Evolutionary conservation across 2,113 vertebrate genomes (phyloP).

Genomic region (Laticauda colubrina): DNA sequence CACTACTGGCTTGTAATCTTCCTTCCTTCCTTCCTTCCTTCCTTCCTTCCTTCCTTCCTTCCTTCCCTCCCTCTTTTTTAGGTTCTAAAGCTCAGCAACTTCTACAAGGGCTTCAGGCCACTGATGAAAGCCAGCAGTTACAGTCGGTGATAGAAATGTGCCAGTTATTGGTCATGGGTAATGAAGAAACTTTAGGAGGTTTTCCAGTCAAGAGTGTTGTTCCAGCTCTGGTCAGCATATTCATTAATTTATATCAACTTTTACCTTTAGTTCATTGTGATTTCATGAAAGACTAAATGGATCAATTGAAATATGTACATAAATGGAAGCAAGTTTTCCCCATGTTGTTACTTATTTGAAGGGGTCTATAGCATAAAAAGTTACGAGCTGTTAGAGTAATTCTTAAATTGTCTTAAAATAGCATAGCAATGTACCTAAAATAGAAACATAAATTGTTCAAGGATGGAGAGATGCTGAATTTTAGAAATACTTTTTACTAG

Average conservation of each 20-base stretch:
- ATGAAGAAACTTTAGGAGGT: slow-evolving; percentile 97
- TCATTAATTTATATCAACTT: not conserved
- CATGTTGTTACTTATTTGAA: not conserved
- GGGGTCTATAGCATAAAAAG: not conserved
- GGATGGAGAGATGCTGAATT: not conserved
- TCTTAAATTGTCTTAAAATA: not conserved
- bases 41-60: no score
- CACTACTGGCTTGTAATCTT: not conserved
- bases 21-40: no score
- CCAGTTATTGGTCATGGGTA: slow-evolving; percentile 97
- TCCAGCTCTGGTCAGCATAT: slow-evolving; percentile 87
- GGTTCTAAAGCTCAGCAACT: slow-evolving; percentile 99
- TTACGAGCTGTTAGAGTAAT: not conserved
- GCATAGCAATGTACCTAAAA: not conserved
- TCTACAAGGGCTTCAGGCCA: slow-evolving; percentile 95
- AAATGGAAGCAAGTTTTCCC: not conserved
- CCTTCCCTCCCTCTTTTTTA: slow-evolving; percentile 42
- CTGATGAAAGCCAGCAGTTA: slow-evolving; percentile 96
- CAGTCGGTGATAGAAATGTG: slow-evolving; percentile 99
- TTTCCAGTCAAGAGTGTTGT: slow-evolving; percentile 99
- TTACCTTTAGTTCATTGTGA: not conserved
- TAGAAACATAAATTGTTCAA: not conserved
- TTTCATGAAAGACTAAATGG: not conserved
- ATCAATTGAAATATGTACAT: not conserved
- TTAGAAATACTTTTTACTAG: not conserved